Base-by-base conservation (phyloP, 2,888 invertebrate species). In the Tenthredo scrophulariae region DNA sequence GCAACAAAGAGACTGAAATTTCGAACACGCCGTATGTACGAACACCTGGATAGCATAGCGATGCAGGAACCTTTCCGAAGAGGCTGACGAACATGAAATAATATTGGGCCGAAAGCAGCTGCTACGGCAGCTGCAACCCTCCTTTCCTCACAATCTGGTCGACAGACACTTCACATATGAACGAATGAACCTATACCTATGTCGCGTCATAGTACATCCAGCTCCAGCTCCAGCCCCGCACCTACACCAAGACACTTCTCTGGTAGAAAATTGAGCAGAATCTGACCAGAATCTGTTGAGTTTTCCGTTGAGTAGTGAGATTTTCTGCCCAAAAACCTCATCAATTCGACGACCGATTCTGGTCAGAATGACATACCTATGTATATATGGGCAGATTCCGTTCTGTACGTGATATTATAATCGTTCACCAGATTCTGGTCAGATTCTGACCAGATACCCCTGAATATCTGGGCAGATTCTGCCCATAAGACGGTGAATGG, bases 81-180 rank as follows among this genome's bases (percentile, higher is more conserved):
- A 82, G 77, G 83, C 18, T 67, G 84, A 50, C 62, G 86, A 86
- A 18, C 84, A 58, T 67, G 84, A 84, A 84, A 85, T 85, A 85
- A 85, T 85, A 85, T 85, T 50, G 85, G 75, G 75, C 70, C 50
- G 40, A 83, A 72, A 58, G 85, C 85, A 85, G 85, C 85, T 85
- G 85, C 82, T 50, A 13, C 43, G 58, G 84, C 84, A 74, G 85
- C 85, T 83, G 83, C 83, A 74, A 83, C 87, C 88, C 88, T 87
- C 88, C 33, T 4, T 87, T 83, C 87, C 89, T 89, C 87, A 89
- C 88, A 88, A 89, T 91, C 90, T 89, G 89, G 90, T 88, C 89
- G 86, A 85, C 89, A 89, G 89, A 89, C 75, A 72, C 54, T 80
- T 80, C 80, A 80, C 80, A 62, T 62, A 40, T 80, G 62, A 50